Conservation (phyloP, 2,888 invertebrate species). For the Chromoteleia sp. region DNA sequence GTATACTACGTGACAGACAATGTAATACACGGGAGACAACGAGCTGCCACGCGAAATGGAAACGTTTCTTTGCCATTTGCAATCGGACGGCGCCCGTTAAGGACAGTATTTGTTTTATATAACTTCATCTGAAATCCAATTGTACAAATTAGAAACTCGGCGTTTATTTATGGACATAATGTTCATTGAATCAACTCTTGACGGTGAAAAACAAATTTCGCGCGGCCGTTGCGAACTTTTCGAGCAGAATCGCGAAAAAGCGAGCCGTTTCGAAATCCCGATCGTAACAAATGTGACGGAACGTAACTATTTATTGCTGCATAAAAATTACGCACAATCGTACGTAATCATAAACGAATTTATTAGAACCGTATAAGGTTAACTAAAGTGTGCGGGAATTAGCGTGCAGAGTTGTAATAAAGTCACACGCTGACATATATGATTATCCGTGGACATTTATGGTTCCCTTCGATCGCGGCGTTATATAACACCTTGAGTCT, state of each 20-base stretch:
- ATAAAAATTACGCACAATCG: conserved; percentile 33
- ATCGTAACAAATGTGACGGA: background rate
- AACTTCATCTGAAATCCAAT: conserved; percentile 38
- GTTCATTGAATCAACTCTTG: background rate
- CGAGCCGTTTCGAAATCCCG: background rate
- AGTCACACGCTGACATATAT: conserved; percentile 14
- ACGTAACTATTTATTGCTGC: conserved; percentile 14
- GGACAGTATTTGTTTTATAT: conserved; percentile 36
- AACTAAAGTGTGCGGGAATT: conserved; percentile 39
- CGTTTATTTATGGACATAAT: background rate
- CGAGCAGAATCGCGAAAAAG: conserved; percentile 7
- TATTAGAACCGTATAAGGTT: conserved; percentile 51
- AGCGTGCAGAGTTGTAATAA: conserved; percentile 39
- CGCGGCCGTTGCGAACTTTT: too few species aligned
- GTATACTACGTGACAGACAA: conserved; percentile 24
- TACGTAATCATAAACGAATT: conserved; percentile 44
- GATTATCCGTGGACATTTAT: conserved; percentile 35
- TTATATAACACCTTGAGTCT: conserved; percentile 22
- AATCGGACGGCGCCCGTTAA: conserved; percentile 34
- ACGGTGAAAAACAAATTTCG: background rate
- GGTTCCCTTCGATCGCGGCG: background rate
- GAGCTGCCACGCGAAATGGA: conserved; percentile 46
- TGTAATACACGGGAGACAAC: conserved; percentile 27
- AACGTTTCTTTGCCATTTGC: conserved; percentile 44
- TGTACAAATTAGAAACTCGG: conserved; percentile 11